Percentiles rank a stretch among this genome's conserved stretches.
Conservation (phyloP, 2,888 invertebrate genomes). For the Drosophila buzzatii region DNA sequence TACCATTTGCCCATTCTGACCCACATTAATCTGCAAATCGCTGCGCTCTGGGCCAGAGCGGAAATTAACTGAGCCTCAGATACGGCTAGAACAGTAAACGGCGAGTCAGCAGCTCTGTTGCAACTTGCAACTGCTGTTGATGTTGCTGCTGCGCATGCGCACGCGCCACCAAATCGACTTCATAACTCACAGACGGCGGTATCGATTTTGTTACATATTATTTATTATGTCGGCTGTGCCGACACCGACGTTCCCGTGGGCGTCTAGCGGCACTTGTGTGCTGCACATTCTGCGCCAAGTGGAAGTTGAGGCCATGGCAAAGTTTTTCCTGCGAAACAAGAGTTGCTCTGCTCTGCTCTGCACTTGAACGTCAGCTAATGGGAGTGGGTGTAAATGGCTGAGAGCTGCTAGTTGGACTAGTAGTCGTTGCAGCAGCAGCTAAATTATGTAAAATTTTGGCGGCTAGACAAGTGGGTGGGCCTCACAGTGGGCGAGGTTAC, state of each 20-base stretch:
- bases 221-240: conserved; percentile 62
- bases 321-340: conserved; percentile 51
- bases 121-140: conserved; percentile 24
- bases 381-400: conserved; percentile 63
- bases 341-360: conserved; percentile 43
- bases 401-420: conserved; percentile 32
- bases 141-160: conserved; percentile 53
- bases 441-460: conserved; percentile 69
- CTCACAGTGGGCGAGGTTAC: conserved; percentile 46
- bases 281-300: conserved; percentile 63
- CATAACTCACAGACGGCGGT: conserved; percentile 68
- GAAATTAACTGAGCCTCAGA: conserved; percentile 64
- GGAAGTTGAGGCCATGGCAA: conserved; percentile 35
- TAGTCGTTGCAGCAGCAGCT: conserved; percentile 41
- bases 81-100: conserved; percentile 23
- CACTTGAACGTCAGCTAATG: conserved; percentile 48
- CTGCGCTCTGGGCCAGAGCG: conserved; percentile 60
- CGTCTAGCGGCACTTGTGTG: conserved; percentile 70
- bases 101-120: conserved; percentile 15
- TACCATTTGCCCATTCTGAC: conserved; percentile 59
- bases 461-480: conserved; percentile 53
- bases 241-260: conserved; percentile 54
- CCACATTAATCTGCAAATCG: conserved; percentile 70
- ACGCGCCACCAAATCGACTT: conserved; percentile 65
- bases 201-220: conserved; percentile 76